Evolutionary conservation across 2,113 vertebrate species (phyloP), one percentile per base, ranked within the genome.

Genomic region (Lepus americanus): DNA sequence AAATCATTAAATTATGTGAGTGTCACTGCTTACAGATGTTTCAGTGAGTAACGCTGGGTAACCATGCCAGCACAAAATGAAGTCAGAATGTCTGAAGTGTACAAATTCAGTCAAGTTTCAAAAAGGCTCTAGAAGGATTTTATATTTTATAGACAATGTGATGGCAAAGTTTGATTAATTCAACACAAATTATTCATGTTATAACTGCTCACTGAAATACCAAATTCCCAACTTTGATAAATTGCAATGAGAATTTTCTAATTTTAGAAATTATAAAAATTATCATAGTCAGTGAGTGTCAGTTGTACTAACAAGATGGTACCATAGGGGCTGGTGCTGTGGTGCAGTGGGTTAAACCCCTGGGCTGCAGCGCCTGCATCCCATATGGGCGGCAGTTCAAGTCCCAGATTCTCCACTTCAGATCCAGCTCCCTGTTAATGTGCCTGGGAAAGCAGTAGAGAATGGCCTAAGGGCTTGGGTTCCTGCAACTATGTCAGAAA

Each of bases 1-100:
- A 95, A 95, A 87, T 91, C 36, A 73, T 96, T 93, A 96, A 49
- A 29, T 82, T 91, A 79, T 84, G 86, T 89, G 94, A 90, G 88
- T 74, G 5, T 5, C 83, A 3, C 59, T 94, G 4, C 2, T 20
- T 93, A 87, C n/a, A 67, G 7, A 8, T 94, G 9, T 49, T 92
- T n/a, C 59, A 72, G 17, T 73, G 53, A 95, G 23, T 5, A 64
- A 66, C 66, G 95, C 69, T 92, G 92, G 51, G 3, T 11, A 95
- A 95, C 22, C 22, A 3, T 9, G 27, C 70, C 73, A 84, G 16
- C 36, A 90, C 64, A 10, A 3, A 92, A 20, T 3, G 79, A 96
- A 92, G 6, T 25, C 61, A 95, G 95, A 90, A 90, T 10, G 9
- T 31, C 61, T 74, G 61, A 97, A 95, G 94, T 61, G 23, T 70